A percentile compares a stretch with the other conserved stretches of the same genome.
These are phyloP conservation scores for Coelinius sp. DNA, from an alignment of 2,888 invertebrate species.

Conservation along the genomic window DNA sequence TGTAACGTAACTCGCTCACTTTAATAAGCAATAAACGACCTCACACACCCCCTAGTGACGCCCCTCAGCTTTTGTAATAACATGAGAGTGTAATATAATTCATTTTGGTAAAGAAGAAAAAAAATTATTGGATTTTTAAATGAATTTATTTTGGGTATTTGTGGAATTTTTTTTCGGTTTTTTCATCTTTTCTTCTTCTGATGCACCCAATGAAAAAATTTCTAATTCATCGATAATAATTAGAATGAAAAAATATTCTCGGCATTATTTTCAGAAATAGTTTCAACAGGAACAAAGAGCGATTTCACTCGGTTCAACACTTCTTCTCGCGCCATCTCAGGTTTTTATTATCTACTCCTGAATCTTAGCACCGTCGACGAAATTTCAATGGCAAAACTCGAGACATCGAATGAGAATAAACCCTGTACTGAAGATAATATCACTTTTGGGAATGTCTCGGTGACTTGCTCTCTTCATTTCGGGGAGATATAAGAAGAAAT, in stretches of 20 bases:
- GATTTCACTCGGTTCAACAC: neutral
- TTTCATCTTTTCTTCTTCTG: neutral
- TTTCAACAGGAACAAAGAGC: neutral
- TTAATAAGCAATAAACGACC: slow-evolving; percentile 57
- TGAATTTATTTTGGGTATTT: neutral
- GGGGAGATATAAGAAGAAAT: neutral
- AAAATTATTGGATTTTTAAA: neutral
- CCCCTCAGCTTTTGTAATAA: slow-evolving; percentile 17
- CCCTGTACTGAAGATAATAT: slow-evolving; percentile 9
- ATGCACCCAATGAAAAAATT: too few relatives aligned
- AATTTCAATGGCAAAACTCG: neutral
- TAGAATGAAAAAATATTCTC: too few relatives aligned
- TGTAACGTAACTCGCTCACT: slow-evolving; percentile 55
- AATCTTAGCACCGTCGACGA: neutral
- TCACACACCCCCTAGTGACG: slow-evolving; percentile 28
- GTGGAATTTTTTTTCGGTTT: neutral
- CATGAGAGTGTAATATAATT: neutral
- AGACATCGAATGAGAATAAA: slow-evolving; percentile 18
- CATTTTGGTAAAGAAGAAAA: neutral
- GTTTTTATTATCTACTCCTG: slow-evolving; percentile 36
- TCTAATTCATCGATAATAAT: too few relatives aligned
- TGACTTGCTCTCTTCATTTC: slow-evolving; percentile 12
- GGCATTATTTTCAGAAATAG: too few relatives aligned
- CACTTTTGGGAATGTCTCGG: neutral
- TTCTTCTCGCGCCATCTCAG: neutral